These are phyloP conservation scores for Neodontobutis hainanensis DNA, from an alignment of 2,113 vertebrate genomes.

Conservation along the genomic window DNA sequence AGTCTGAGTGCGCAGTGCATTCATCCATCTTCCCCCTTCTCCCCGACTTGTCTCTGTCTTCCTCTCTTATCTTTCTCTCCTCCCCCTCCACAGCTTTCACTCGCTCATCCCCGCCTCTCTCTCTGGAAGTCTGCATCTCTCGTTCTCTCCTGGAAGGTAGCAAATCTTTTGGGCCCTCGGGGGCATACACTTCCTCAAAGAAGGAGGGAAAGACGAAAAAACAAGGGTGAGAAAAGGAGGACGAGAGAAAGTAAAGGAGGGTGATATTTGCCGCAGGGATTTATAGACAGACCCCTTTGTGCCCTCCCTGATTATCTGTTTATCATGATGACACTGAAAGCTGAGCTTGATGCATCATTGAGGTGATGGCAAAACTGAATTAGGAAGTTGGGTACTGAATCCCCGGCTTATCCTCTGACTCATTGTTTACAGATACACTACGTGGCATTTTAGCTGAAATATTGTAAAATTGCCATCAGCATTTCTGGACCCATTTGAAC, in stretches of 20 bases:
- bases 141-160: slow-evolving; percentile 74
- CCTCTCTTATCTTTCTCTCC: slow-evolving; percentile 71
- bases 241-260: slow-evolving; percentile 28
- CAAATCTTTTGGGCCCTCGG: slow-evolving; percentile 69
- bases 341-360: slow-evolving; percentile 41
- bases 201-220: slow-evolving; percentile 65
- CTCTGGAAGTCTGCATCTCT: slow-evolving; percentile 36
- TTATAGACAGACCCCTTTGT: slow-evolving; percentile 62
- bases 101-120: slow-evolving; percentile 63
- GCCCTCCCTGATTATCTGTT: slow-evolving; percentile 65
- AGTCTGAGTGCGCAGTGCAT: slow-evolving; percentile 65
- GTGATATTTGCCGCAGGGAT: slow-evolving; percentile 52
- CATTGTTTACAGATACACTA: slow-evolving; percentile 49
- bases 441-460: background rate
- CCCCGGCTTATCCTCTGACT: slow-evolving; percentile 67
- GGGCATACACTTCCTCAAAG: slow-evolving; percentile 76
- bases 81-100: slow-evolving; percentile 67
- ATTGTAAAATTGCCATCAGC: too few relatives aligned
- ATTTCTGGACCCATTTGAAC: too few relatives aligned
- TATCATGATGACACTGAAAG: slow-evolving; percentile 57
- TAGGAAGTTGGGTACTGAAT: slow-evolving; percentile 27
- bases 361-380: slow-evolving; percentile 45
- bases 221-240: slow-evolving; percentile 37
- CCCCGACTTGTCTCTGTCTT: slow-evolving; percentile 73
- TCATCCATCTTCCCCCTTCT: slow-evolving; percentile 76